A percentile compares a stretch with the other conserved stretches of the same genome.
phyloP scores from a whole-genome alignment of 2,113 vertebrate species.

The Struthio camelus region DNA sequence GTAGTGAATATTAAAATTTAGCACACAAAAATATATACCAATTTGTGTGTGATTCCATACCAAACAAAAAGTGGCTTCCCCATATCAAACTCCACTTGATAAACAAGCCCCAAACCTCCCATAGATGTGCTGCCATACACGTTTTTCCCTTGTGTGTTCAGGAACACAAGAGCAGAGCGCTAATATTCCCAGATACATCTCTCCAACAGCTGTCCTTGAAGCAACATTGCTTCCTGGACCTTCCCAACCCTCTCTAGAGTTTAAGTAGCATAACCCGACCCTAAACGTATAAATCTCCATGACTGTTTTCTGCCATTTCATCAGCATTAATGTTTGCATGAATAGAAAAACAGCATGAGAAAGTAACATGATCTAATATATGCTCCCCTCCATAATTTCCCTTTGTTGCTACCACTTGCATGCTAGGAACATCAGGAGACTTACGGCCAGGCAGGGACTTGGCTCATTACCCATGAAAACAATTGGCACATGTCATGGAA shows the following conservation, averaged over 20 bases:
- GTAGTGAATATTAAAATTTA: background rate
- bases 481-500: constrained; percentile 6
- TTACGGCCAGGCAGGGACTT: background rate
- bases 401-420: background rate
- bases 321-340: background rate
- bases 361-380: constrained; percentile 11
- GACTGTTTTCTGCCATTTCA: background rate
- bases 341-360: background rate
- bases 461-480: constrained; percentile 36
- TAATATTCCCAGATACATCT: background rate
- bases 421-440: background rate
- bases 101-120: background rate
- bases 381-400: background rate
- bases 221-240: background rate
- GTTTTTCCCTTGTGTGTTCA: background rate
- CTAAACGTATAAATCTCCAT: background rate
- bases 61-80: background rate
- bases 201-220: background rate
- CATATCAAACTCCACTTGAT: background rate
- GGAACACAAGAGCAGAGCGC: background rate
- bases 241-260: background rate
- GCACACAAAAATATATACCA: background rate
- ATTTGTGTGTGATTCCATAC: background rate
- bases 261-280: background rate
- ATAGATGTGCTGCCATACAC: background rate